phyloP scores from a whole-genome alignment of 2,113 vertebrate species.

The Speoplatyrhinus poulsoni region DNA sequence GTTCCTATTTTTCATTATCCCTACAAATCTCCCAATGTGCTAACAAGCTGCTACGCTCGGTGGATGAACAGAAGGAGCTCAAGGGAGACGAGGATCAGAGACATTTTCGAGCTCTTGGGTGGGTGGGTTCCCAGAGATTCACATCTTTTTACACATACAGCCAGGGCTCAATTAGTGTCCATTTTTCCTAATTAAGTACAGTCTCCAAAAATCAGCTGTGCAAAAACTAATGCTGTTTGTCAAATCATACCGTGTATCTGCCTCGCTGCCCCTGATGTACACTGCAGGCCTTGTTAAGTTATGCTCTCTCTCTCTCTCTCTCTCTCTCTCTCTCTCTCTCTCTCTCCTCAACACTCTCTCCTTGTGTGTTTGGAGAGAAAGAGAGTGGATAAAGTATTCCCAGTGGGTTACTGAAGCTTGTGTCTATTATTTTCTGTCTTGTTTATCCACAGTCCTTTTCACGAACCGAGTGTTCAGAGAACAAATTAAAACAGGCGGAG shows the following conservation, averaged over 20 bases:
- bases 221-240: conserved; percentile 72
- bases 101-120: conserved; percentile 64
- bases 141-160: conserved; percentile 63
- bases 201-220: conserved; percentile 65
- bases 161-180: conserved; percentile 77
- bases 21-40: conserved; percentile 68
- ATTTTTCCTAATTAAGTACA: conserved; percentile 74
- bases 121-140: conserved; percentile 62
- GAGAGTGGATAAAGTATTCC: conserved; percentile 45
- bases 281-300: conserved; percentile 58
- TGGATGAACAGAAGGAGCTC: conserved; percentile 69
- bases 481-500: conserved; percentile 34
- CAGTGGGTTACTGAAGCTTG: conserved; percentile 30
- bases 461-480: conserved; percentile 20
- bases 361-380: conserved; percentile 20
- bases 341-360: background rate
- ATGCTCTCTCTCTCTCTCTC: conserved; percentile 8
- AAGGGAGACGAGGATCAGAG: conserved; percentile 65
- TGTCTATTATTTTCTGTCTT: conserved; percentile 12
- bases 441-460: conserved; percentile 43
- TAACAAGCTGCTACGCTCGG: conserved; percentile 69
- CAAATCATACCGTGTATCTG: conserved; percentile 62
- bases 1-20: conserved; percentile 66
- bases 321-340: background rate
- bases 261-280: conserved; percentile 64